These are phyloP conservation scores for Uropetala carovei DNA, from an alignment of 2,888 invertebrate species.

Conservation along the genomic window DNA sequence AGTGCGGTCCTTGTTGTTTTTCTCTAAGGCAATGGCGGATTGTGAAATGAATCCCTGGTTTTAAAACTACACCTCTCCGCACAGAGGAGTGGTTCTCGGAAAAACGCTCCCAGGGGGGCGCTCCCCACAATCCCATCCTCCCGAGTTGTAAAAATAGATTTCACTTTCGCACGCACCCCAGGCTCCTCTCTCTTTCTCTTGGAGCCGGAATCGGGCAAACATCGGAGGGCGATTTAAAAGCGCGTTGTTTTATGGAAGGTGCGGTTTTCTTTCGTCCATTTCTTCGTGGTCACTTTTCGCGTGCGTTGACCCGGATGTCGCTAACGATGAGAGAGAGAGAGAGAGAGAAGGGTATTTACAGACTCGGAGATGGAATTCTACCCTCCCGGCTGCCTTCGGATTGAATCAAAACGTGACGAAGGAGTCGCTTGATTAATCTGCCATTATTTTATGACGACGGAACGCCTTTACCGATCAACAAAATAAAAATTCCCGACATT, in stretches of 20 bases:
- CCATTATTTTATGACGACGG: too few species aligned
- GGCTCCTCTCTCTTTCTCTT: neutral
- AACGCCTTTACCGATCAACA: too few species aligned
- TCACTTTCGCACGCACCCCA: neutral
- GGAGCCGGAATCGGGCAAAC: neutral
- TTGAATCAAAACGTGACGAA: neutral
- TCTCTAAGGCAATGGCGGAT: neutral
- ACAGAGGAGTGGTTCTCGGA: neutral
- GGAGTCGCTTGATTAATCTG: neutral
- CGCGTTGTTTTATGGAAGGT: neutral
- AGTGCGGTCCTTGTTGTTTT: neutral
- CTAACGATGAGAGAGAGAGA: neutral
- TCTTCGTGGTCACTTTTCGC: neutral
- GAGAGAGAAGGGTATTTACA: too few species aligned
- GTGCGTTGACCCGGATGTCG: constrained; percentile 5
- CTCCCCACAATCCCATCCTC: neutral
- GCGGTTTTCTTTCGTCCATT: neutral
- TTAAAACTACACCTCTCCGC: neutral
- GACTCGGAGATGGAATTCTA: neutral
- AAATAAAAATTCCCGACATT: too few species aligned
- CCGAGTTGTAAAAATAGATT: constrained; percentile 8
- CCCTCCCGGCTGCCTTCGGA: neutral
- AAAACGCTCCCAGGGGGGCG: neutral
- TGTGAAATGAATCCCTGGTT: neutral
- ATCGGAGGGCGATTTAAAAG: neutral